Base-by-base conservation (phyloP, 64 coral and sea anemone species). In the Cladopsammia gracilis region DNA sequence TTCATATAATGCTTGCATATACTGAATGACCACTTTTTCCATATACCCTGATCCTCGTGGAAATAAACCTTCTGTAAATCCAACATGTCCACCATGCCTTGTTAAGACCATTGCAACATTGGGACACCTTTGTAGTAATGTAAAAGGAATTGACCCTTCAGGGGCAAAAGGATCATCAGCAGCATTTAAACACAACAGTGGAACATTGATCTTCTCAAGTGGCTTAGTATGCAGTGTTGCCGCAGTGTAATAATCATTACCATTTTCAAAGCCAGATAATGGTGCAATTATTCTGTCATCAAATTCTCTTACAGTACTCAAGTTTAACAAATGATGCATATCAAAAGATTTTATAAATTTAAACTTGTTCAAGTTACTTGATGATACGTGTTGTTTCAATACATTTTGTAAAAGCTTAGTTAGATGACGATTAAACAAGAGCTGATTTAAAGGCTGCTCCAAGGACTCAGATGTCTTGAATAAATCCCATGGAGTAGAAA, bases 141-240 rank as follows among this genome's bases (percentile, higher is more conserved):
- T 90, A 56, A 89, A 70, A 47, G 96, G 96, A 75, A 98, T 64
- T 45, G 93, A 92, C 51, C 93, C 56, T 0, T 60, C 46, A 66
- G 96, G 96, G 25, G 96, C 93, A 87, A 98, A 98, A 24, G 96
- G 96, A 50, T 98, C 96, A 77, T 98, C 96, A 15, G 78, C 96
- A 65, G 96, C 94, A 85, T 42, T 80, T 7, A 98, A 88, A 58
- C 90, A 92, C 25, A 98, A 82, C 4, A 98, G 54, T 56, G 96
- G 96, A 23, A 92, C 70, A 79, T 86, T 90, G 15, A 98, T 95
- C 44, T 15, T 52, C n/a, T 95, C 78, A 10, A 98, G 52, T 58
- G 93, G 96, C 34, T 98, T 98, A 44, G 48, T 81, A 75, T 93
- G 90, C 74, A 98, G 77, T 60, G 86, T 92, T 74, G 96, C 89